phyloP scores from a whole-genome alignment of 2,888 invertebrate species.

The Timandra comae region DNA sequence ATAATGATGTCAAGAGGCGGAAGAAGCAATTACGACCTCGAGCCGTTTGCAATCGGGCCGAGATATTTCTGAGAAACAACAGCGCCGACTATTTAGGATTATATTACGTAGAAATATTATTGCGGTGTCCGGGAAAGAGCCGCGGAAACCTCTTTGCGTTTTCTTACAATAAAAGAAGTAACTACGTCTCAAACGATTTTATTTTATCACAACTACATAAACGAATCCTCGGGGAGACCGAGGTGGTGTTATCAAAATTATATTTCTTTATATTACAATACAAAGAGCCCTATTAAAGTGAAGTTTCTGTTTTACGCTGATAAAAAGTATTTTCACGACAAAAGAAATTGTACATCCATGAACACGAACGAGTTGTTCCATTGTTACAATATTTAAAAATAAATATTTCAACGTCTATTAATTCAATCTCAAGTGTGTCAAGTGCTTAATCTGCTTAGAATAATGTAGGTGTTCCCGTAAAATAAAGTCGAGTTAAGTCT shows the following conservation, averaged over 20 bases:
- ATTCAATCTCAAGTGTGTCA: slow-evolving; percentile 37
- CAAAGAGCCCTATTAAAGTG: too few species aligned
- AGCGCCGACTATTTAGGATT: slow-evolving; percentile 42
- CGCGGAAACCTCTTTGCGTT: slow-evolving; percentile 14
- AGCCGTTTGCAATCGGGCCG: slow-evolving; percentile 50
- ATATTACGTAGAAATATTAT: slow-evolving; percentile 43
- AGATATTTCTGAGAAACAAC: slow-evolving; percentile 46
- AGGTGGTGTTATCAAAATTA: too few species aligned
- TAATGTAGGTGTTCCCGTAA: slow-evolving; percentile 45
- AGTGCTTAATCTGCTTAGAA: slow-evolving; percentile 45
- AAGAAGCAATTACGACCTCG: slow-evolving; percentile 66
- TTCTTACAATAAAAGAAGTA: slow-evolving; percentile 1
- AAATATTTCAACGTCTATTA: too few species aligned
- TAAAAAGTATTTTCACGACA: too few species aligned
- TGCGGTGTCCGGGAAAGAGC: slow-evolving; percentile 33
- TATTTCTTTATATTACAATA: too few species aligned
- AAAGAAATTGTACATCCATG: too few species aligned
- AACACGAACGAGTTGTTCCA: too few species aligned
- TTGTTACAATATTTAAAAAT: too few species aligned
- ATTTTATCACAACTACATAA: background rate
- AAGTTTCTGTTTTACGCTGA: too few species aligned
- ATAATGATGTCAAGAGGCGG: slow-evolving; percentile 67
- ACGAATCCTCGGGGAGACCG: too few species aligned
- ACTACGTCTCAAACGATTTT: slow-evolving; percentile 6
- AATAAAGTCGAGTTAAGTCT: slow-evolving; percentile 61